Base-by-base conservation (phyloP, 1,140 invertebrate species). In the Drosophila ambigua region DNA sequence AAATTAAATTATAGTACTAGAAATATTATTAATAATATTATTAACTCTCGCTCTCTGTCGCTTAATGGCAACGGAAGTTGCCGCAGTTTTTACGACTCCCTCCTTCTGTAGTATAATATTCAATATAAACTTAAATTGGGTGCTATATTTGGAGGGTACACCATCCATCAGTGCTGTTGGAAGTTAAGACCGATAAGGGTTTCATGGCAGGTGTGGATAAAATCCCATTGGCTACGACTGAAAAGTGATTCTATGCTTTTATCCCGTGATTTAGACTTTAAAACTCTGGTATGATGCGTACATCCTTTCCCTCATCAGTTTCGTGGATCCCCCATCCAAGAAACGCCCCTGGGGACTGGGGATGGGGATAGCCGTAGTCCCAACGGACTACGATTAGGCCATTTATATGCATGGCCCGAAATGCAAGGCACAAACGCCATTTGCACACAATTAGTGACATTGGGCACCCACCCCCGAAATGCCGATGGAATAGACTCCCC, bases 391-490 rank as follows among this genome's bases (percentile, higher is more conserved):
- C 24, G 53, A 46, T 67, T 61, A 53, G 54, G 43, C 68, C 65
- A 82, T 85, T 85, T 82, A 68, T 72, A 87, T 87, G 74, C 83
- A 79, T 55, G 71, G 75, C 60, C 82, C 75, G 58, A 57, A 85
- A 87, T 87, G 83, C 82, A 87, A 82, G 82, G 74, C 78, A 85
- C 71, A 75, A 77, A 57, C 83, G 75, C 76, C 79, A 87, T 87
- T 87, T 87, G 83, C 83, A 88, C 83, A 77, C 83, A 89, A 87
- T 87, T 87, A 87, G 83, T 87, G 83, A 83, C 83, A 87, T 75
- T 74, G 72, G 71, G 74, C 72, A 73, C 64, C 66, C 75, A 69
- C 68, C 69, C 55, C 26, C 26, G 6, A 39, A 39, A 39, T 11
- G 35, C 35, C 9, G 11, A 39, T 39, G 35, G 35, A 31, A 31